These are phyloP conservation scores for Eubasilissa regina DNA, from an alignment of 1,140 invertebrate genomes.

Conservation along the genomic window DNA sequence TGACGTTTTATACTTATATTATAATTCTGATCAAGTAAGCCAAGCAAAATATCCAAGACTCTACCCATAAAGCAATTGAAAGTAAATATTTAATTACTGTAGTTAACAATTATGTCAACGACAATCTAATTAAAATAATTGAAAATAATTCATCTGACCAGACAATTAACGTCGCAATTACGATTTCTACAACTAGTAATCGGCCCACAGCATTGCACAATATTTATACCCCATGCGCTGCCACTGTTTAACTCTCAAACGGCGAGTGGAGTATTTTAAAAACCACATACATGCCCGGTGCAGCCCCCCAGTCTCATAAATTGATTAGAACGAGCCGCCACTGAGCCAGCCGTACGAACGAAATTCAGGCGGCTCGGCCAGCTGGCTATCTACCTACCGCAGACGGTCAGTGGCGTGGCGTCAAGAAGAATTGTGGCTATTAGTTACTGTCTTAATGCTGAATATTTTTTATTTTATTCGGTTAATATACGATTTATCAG, in stretches of 20 bases:
- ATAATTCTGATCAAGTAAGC: too few species aligned
- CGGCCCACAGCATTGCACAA: too few species aligned
- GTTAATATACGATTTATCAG: too few species aligned
- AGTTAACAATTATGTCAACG: too few species aligned
- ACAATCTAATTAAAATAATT: too few species aligned
- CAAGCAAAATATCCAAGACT: too few species aligned
- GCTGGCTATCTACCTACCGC: conserved; percentile 25
- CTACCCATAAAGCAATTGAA: too few species aligned
- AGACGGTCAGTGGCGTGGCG: conserved; percentile 23
- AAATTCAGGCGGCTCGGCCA: not conserved
- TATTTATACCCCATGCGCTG: not conserved
- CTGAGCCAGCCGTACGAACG: conserved; percentile 6
- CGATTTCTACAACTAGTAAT: not conserved
- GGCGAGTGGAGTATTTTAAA: conserved; percentile 19
- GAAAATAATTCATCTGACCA: too few species aligned
- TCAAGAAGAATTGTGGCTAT: not conserved
- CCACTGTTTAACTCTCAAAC: conserved; percentile 23
- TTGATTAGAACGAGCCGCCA: conserved; percentile 34
- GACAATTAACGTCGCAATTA: not conserved
- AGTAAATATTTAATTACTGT: too few species aligned
- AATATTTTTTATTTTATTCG: too few species aligned
- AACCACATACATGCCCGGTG: conserved; percentile 22
- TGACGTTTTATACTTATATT: too few species aligned
- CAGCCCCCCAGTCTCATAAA: conserved; percentile 7
- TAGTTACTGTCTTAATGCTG: too few species aligned